Conservation (phyloP, 2,797 vertebrate species). For the Diplodus puntazzo region DNA sequence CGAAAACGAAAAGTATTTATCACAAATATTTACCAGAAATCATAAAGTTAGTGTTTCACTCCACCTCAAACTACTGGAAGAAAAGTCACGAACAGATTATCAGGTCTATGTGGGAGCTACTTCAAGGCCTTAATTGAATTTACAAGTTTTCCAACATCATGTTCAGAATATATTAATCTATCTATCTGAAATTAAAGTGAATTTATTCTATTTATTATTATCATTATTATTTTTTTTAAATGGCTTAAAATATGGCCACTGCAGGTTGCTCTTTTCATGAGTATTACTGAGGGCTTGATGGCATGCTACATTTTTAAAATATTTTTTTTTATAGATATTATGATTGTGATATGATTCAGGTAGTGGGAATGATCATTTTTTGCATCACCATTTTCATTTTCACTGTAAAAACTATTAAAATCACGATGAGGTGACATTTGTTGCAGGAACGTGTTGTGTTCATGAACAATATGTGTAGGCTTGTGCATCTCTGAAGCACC, state of each 20-base stretch:
- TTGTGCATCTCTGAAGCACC: too few relatives aligned
- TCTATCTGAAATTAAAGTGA: background rate
- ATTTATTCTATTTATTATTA: background rate
- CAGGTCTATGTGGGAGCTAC: background rate
- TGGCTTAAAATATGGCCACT: background rate
- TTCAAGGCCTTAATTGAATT: background rate
- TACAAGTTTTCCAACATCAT: background rate
- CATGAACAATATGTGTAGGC: too few relatives aligned
- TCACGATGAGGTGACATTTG: too few relatives aligned
- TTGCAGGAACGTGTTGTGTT: too few relatives aligned
- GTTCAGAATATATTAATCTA: background rate
- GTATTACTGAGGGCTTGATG: too few relatives aligned
- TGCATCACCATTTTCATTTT: too few relatives aligned
- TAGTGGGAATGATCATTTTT: too few relatives aligned
- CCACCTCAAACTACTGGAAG: background rate
- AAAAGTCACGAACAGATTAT: background rate
- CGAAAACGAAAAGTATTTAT: background rate
- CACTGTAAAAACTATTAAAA: too few relatives aligned
- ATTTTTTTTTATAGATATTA: too few relatives aligned
- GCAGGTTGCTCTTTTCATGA: background rate
- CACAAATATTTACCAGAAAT: background rate
- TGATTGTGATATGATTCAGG: too few relatives aligned
- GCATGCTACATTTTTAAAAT: too few relatives aligned
- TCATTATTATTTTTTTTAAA: too few relatives aligned
- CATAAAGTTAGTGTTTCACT: background rate